These are phyloP conservation scores for Biston stratarius DNA, from an alignment of 2,888 invertebrate genomes.

Conservation along the genomic window DNA sequence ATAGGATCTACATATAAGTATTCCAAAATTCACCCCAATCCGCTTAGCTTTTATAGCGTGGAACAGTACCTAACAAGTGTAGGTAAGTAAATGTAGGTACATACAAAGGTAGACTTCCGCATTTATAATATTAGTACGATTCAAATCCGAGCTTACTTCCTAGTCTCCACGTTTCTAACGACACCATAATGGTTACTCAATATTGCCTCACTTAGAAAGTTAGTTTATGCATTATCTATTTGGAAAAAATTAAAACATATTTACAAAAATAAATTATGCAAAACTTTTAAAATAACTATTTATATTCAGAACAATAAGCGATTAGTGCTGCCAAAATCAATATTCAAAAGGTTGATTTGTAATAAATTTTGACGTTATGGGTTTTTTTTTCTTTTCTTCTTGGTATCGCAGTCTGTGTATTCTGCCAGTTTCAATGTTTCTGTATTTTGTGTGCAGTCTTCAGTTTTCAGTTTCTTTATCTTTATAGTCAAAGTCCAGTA, in stretches of 20 bases:
- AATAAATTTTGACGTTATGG: too few species aligned
- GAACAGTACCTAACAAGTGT: too few species aligned
- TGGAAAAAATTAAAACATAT: neutral
- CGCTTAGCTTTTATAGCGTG: too few species aligned
- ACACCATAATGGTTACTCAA: slow-evolving; percentile 10
- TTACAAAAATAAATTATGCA: neutral
- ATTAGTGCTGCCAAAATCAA: neutral
- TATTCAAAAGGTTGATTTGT: neutral
- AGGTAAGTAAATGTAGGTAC: neutral
- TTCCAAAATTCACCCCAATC: too few species aligned
- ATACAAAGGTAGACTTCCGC: too few species aligned
- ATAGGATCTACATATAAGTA: too few species aligned
- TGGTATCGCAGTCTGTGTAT: too few species aligned
- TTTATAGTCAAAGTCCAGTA: too few species aligned
- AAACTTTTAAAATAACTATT: neutral
- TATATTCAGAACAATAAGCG: neutral
- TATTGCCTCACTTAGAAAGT: slow-evolving; percentile 2
- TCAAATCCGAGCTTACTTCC: neutral
- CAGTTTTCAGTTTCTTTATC: too few species aligned
- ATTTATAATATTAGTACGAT: neutral
- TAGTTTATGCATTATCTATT: neutral
- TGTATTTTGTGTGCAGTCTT: too few species aligned
- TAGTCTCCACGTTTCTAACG: slow-evolving; percentile 8
- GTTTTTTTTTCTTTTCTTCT: too few species aligned
- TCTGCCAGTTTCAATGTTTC: too few species aligned